These are phyloP conservation scores for Dromius quadrimaculatus DNA, from an alignment of 2,888 invertebrate species.

Conservation along the genomic window DNA sequence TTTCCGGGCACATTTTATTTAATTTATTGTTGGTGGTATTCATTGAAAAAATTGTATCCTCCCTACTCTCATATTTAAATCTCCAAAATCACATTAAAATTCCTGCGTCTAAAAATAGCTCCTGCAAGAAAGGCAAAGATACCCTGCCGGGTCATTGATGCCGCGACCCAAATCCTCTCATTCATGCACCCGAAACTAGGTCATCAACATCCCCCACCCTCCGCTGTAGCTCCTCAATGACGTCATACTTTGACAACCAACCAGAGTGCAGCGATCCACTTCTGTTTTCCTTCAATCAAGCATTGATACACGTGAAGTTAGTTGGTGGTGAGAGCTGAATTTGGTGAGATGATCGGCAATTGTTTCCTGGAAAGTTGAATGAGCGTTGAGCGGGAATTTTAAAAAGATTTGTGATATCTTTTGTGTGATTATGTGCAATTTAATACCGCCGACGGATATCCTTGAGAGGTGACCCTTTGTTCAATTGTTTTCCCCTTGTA, in stretches of 20 bases:
- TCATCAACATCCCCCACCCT: conserved; percentile 15
- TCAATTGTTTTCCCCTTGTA: not conserved
- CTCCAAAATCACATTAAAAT: conserved; percentile 49
- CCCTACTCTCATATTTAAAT: conserved; percentile 52
- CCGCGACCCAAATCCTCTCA: conserved; percentile 43
- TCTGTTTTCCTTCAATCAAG: conserved; percentile 41
- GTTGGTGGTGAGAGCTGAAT: not conserved
- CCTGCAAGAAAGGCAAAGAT: not conserved
- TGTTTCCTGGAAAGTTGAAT: not conserved
- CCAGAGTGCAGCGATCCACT: not conserved
- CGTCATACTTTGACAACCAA: conserved; percentile 34
- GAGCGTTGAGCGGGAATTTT: not conserved
- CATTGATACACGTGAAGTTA: conserved; percentile 31
- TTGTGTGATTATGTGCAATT: conserved; percentile 37
- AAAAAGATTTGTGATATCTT: conserved; percentile 19
- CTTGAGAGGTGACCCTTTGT: conserved; percentile 29
- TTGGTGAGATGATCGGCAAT: not conserved
- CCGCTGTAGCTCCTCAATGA: conserved; percentile 7
- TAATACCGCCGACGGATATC: conserved; percentile 35
- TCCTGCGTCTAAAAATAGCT: not conserved
- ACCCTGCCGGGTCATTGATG: conserved; percentile 43
- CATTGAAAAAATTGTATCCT: conserved; percentile 51
- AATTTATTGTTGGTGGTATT: not conserved
- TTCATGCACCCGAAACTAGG: conserved; percentile 49
- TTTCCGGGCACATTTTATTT: not conserved